Conservation (phyloP, 2,113 vertebrate genomes). For the Scatophagus argus region DNA sequence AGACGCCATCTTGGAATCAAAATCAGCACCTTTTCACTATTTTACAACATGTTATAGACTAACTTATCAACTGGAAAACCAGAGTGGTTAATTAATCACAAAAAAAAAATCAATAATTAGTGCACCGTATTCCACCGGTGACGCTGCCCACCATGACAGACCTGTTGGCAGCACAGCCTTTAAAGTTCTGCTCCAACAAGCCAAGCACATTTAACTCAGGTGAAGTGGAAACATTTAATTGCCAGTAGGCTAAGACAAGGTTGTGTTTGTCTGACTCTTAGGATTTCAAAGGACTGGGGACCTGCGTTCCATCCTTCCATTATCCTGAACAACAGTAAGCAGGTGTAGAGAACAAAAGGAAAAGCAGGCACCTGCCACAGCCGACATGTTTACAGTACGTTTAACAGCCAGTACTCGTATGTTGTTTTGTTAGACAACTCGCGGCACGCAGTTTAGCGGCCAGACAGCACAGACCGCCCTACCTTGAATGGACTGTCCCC, state of each 20-base stretch:
- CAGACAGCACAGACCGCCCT: not conserved
- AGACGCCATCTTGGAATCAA: too few species aligned
- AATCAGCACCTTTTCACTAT: not conserved
- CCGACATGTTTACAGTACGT: not conserved
- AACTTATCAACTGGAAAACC: not conserved
- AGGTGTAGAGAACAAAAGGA: not conserved
- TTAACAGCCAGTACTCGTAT: not conserved
- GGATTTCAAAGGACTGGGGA: not conserved
- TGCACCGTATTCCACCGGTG: too few species aligned
- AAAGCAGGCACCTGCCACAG: not conserved
- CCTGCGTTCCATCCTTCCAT: not conserved
- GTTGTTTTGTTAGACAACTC: not conserved
- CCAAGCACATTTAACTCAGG: not conserved
- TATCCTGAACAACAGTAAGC: not conserved
- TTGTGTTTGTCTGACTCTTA: not conserved
- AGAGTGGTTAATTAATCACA: not conserved
- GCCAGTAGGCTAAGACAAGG: not conserved
- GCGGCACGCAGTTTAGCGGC: not conserved
- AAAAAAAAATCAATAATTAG: too few species aligned
- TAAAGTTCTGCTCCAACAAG: not conserved
- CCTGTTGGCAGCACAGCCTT: not conserved
- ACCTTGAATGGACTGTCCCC: not conserved
- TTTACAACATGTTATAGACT: not conserved
- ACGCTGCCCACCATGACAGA: too few species aligned
- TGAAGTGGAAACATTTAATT: constrained; percentile 23